Base-by-base conservation (phyloP, 92 coral and sea anemone genomes). In the Porites evermanni region DNA sequence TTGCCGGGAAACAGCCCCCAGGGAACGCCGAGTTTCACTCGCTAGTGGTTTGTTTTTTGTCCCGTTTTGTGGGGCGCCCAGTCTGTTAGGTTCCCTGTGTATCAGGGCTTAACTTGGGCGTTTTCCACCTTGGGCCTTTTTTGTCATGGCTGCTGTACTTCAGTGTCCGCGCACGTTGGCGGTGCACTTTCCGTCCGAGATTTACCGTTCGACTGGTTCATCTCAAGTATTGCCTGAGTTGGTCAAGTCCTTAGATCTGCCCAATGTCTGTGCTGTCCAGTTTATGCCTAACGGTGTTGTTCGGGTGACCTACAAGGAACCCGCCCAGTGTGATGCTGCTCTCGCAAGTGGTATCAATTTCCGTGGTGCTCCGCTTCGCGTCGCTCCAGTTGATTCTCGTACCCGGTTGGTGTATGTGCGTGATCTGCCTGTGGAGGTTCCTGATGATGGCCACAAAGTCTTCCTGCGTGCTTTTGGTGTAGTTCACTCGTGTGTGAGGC, bases 401-500 rank as follows among this genome's bases (percentile, higher is more conserved):
- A 3, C 8, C 0, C 2, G n/a, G 12, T 2, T 70, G n/a, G 52
- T 70, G 1, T 26, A 70, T 2, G 3, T 67, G 0, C 71, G 71
- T 6, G 71, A 67, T 4, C 11, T 12, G 0, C 71, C 71, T 4
- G 13, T 7, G 0, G 47, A 67, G 14, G 71, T 67, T 0, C 71
- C 50, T 0, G 52, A 70, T 0, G 6, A 12, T 2, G n/a, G 12
- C 4, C 5, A 51, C 3, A 16, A 3, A 4, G 9, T 11, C 0
- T 6, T n/a, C 2, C 1, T 72, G 60, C 8, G 8, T 2, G 7
- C 53, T 0, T 70, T 12, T 10, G 56, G 23, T 0, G 74, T 4
- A 0, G 53, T 72, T 7, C 77, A 72, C 26, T 47, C 59, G 0
- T 8, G 50, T 16, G 0, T 26, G 0, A 1, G 0, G 1, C 8